These are phyloP conservation scores for Corydoras sp. DNA, from an alignment of 2,113 vertebrate species.

Conservation along the genomic window DNA sequence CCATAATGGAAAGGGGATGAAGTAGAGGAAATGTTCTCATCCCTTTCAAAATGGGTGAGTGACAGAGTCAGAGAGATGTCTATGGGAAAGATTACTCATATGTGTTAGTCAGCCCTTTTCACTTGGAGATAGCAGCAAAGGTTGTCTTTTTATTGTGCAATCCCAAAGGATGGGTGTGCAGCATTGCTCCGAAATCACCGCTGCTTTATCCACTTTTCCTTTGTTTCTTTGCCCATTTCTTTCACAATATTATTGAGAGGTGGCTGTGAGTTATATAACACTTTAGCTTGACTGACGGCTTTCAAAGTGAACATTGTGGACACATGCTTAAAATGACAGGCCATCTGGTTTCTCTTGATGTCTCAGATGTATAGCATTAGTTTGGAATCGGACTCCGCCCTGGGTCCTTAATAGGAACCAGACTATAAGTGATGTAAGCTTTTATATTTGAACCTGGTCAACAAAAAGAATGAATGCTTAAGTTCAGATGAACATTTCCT, in stretches of 20 bases:
- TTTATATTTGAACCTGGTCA: conserved; percentile 14
- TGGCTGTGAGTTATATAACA: conserved; percentile 20
- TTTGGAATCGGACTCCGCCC: not conserved
- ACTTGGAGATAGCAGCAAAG: conserved; percentile 11
- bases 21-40: conserved; percentile 35
- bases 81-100: conserved; percentile 39
- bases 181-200: conserved; percentile 15
- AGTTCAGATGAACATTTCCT: not conserved
- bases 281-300: no score
- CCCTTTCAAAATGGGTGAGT: conserved; percentile 14
- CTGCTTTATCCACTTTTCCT: conserved; percentile 9
- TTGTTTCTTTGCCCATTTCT: conserved; percentile 9
- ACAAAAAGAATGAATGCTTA: conserved; percentile 7
- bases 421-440: conserved; percentile 9
- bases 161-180: conserved; percentile 1
- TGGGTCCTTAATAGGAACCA: conserved; percentile 17
- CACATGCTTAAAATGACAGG: no score
- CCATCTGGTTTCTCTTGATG: not conserved
- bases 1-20: conserved; percentile 29
- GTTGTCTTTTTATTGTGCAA: conserved; percentile 3
- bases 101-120: conserved; percentile 27
- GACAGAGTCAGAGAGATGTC: conserved; percentile 16
- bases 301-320: no score
- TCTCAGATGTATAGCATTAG: not conserved
- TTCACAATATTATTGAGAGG: conserved; percentile 27